These are phyloP conservation scores for Collichthys lucidus DNA, from an alignment of 2,113 vertebrate species.

Conservation along the genomic window DNA sequence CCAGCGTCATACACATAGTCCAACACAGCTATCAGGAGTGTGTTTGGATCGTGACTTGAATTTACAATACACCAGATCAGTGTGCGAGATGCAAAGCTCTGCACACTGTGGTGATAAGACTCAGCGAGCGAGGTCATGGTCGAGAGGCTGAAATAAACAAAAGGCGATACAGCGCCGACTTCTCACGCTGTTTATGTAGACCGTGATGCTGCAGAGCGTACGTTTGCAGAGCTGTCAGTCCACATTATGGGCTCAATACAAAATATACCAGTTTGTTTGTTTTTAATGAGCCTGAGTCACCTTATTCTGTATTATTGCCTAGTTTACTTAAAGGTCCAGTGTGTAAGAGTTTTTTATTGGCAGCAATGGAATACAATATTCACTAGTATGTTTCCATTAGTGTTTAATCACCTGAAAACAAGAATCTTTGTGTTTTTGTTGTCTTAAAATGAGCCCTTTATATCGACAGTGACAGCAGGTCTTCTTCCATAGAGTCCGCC, in stretches of 20 bases:
- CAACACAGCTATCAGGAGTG: neutral
- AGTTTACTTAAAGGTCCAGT: neutral
- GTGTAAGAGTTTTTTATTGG: too few species aligned
- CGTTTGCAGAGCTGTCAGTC: constrained; percentile 24
- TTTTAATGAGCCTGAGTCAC: constrained; percentile 5
- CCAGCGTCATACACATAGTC: neutral
- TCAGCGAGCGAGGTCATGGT: constrained; percentile 8
- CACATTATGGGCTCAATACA: neutral
- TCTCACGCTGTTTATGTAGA: constrained; percentile 12
- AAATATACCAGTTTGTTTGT: neutral
- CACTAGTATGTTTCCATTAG: too few species aligned
- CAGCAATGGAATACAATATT: too few species aligned
- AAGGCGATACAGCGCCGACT: constrained; percentile 25
- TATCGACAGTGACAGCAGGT: too few species aligned
- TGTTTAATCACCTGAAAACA: too few species aligned
- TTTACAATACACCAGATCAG: neutral
- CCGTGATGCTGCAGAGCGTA: neutral
- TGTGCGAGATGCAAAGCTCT: neutral
- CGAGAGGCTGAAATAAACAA: constrained; percentile 34
- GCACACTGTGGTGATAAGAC: constrained; percentile 28
- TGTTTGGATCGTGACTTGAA: neutral
- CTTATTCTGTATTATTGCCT: neutral
- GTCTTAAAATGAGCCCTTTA: too few species aligned
- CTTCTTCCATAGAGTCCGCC: too few species aligned
- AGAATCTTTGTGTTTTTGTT: too few species aligned